Evolutionary conservation across 2,888 invertebrate species (phyloP), one percentile per base, ranked within the genome.

Genomic region (Oligia latruncula): DNA sequence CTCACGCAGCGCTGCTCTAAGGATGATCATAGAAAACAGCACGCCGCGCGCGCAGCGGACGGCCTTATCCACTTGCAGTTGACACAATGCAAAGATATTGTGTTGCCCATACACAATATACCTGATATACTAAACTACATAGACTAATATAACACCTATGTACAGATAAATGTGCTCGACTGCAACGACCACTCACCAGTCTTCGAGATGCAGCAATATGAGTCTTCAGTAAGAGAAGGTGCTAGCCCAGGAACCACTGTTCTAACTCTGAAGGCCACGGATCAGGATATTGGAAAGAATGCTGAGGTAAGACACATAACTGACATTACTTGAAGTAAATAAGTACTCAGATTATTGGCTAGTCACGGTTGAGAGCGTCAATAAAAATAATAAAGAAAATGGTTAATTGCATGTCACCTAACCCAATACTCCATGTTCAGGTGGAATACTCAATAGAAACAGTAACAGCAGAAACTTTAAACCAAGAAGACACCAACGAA

Each of bases 121-220:
- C 52, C 52, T 13, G 13, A 49, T 13, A 49, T 49, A 13, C 0
- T 46, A 46, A 46, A 11, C 46, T 46, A 46, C 2, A 46, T 11
- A 46, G 1, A 40, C 35, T 78, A 67, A 77, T 40, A 40, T 40
- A 40, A 15, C 29, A 17, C 20, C 17, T 9, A 35, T 20, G 1
- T 58, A 58, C 96, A 98, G 95, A 98, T 99, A 77, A 99, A 99
- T 93, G 99, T 99, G 0, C 95, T 98, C 76, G 99, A 99, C 94
- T 98, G 98, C 87, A 99, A 99, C 94, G 99, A 99, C 95, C 99
- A 99, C 92, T 97, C 98, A 40, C 99, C 99, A 0, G 97, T 98
- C 9, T 99, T 99, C 94, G 99, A 99, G 94, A 98, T 98, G 95
- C 98, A 98, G 80, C 98, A 98, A 89, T 99, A 99, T 93, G 98